phyloP scores from a whole-genome alignment of 2,113 vertebrate species.

The Passer domesticus region DNA sequence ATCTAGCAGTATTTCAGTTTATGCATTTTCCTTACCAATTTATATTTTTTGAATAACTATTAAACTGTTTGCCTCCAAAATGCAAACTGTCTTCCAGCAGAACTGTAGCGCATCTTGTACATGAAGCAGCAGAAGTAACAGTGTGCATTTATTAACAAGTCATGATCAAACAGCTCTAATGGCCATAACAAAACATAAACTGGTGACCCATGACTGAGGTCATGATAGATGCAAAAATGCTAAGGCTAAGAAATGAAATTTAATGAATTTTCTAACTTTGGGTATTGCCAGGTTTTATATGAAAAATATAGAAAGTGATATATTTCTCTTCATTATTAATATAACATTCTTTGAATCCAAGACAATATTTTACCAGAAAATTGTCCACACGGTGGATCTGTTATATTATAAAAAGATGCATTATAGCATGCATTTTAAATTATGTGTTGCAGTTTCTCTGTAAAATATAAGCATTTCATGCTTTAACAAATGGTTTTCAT shows the following conservation, averaged over 20 bases:
- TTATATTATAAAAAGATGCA: background rate
- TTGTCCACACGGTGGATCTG: background rate
- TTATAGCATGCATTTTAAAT: background rate
- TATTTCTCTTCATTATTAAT: background rate
- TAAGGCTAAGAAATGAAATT: background rate
- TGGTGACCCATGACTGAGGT: background rate
- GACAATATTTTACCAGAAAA: background rate
- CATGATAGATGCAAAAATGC: background rate
- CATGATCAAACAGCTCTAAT: background rate
- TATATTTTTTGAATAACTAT: background rate
- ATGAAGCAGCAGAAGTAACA: background rate
- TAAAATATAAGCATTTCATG: conserved; percentile 20
- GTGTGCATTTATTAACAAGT: background rate
- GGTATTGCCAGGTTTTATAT: background rate
- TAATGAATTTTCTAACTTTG: background rate
- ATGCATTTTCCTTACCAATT: background rate
- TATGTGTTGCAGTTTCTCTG: background rate
- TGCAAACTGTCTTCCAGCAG: background rate
- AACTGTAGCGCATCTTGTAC: background rate
- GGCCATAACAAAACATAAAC: background rate
- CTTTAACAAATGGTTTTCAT: conserved; percentile 43
- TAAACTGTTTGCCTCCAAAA: background rate
- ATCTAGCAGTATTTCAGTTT: background rate
- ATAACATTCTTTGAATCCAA: background rate
- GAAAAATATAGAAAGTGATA: background rate